Percentiles rank a stretch among this genome's conserved stretches.
phyloP scores from a whole-genome alignment of 2,113 vertebrate species.

The Eulacestoma nigropectus region DNA sequence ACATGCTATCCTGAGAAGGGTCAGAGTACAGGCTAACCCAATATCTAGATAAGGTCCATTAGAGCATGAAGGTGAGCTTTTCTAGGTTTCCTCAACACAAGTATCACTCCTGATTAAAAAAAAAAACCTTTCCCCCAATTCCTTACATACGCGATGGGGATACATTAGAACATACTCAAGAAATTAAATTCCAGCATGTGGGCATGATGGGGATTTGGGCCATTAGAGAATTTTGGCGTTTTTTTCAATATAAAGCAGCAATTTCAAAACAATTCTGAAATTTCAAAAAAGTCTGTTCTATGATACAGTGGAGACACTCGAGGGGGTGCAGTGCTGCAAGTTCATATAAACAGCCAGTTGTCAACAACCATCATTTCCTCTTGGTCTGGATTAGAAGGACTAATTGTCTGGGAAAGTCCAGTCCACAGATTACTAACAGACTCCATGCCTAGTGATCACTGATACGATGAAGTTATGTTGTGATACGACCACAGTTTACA shows the following conservation, averaged over 20 bases:
- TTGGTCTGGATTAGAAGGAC: neutral
- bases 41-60: no score
- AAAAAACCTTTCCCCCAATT: neutral
- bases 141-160: neutral
- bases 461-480: neutral
- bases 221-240: neutral
- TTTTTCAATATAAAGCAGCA: neutral
- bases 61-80: neutral
- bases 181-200: neutral
- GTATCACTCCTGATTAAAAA: neutral
- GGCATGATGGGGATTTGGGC: neutral
- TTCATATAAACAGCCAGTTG: neutral
- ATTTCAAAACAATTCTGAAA: neutral
- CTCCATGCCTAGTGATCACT: neutral
- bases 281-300: neutral
- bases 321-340: neutral
- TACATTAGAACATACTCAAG: neutral
- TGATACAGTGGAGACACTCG: neutral
- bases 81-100: neutral
- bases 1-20: neutral
- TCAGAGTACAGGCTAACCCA: neutral
- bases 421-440: neutral
- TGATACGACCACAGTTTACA: neutral
- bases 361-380: neutral
- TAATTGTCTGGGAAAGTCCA: neutral